Base-by-base conservation (phyloP, 2,888 invertebrate genomes). In the Gnatocerus cornutus region DNA sequence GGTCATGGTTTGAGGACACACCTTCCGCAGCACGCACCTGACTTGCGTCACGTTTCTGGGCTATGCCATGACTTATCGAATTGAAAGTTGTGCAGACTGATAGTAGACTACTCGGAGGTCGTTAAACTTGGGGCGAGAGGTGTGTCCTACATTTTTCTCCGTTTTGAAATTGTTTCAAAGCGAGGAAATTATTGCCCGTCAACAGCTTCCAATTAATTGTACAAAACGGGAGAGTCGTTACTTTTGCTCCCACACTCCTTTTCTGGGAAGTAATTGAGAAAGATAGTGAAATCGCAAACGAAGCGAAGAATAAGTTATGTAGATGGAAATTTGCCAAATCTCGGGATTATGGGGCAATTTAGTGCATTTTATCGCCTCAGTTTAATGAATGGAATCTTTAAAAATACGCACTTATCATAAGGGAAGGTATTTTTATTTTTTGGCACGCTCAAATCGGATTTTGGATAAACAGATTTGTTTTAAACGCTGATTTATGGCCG, bases 1-100 rank as follows among this genome's bases (percentile, higher is more conserved):
- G 65, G 65, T 65, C 56, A 56, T 56, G 65, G 65, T 65, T 48
- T 39, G 27, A 13, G 55, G 37, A 65, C 65, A 65, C 65, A 56
- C 65, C 65, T 65, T 48, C 65, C 12, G 56, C 9, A 56, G 50
- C 41, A 52, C 41, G 52, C 62, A 65, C 65, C 65, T 65, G 65
- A 21, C 29, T 65, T 37, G 55, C 46, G 56, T 55, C 65, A 56
- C 65, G 65, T 65, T 48, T 21, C 14, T 56, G 48, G 21, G 48
- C 48, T 33, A 63, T 13, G 12, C 9, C 16, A 33, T 48, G 43
- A 64, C 45, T 63, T 63, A 52, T 63, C 12, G 55, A 37, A 33
- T 55, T 46, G 64, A 53, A 53, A 45, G 53, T 65, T 29, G 37
- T 10, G 45, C 29, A 53, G 64, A 59, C 56, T 13, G 43, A 41